Base-by-base conservation (phyloP, 2,113 vertebrate genomes). In the Pseudopipra pipra region DNA sequence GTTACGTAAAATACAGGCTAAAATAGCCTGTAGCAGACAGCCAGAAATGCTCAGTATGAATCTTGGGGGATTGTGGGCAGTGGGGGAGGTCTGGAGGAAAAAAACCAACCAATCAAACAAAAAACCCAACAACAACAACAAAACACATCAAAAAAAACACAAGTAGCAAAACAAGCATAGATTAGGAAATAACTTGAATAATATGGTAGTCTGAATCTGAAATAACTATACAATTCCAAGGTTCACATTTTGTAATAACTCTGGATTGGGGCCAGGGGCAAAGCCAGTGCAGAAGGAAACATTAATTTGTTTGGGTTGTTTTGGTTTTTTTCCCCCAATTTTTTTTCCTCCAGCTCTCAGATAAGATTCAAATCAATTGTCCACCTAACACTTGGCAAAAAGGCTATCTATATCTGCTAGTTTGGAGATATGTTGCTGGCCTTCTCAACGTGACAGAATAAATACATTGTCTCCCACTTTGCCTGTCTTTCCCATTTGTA, bases 1-100 rank as follows among this genome's bases (percentile, higher is more conserved):
- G 94, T 96, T 95, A 96, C 20, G 3, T 96, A 95, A 96, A 96
- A 94, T 67, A 94, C 30, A 78, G 70, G 93, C 74, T 94, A 94
- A 95, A 94, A 92, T 89, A 93, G 88, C 59, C 79, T 55, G 67
- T 7, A 94, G 59, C 75, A 93, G 82, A 77, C 41, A 51, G 76
- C 37, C 63, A 39, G 75, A 90, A 94, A 83, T 33, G 31, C 63
- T 74, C 86, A 83, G 24, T 12, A 44, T 28, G 59, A 92, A 51
- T 65, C 49, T 58, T 30, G 1, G 52, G 59, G 67, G 51, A 81
- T 5, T 35, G 43, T 19, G 35, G 41, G 27, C 8, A 7, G 20
- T 3, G 16, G 2, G 5, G 25, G 41, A 75, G 41, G 14, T 31
- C 41, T 41, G 39, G 33, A 74, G 3, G 19, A 74, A n/a, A 51